Conservation (phyloP, 1,140 invertebrate genomes). For the Campoletis sonorensis region DNA sequence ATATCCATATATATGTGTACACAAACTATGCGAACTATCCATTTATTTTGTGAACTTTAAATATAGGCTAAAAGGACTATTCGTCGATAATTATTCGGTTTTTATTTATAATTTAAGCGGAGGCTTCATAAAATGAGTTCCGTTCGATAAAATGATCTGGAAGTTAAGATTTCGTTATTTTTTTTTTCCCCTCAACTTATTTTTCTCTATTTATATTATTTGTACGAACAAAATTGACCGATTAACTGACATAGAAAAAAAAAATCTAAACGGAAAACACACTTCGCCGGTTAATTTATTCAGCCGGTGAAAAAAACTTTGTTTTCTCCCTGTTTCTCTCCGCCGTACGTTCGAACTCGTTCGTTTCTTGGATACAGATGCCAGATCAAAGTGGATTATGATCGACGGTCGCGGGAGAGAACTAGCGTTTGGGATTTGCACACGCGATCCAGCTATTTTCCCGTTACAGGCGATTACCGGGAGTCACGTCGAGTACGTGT, state of each 20-base stretch:
- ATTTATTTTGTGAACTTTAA: neutral
- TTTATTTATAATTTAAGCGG: too few species aligned
- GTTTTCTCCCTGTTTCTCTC: neutral
- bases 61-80: too few species aligned
- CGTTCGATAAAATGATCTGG: too few species aligned
- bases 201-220: too few species aligned
- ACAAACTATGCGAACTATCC: neutral
- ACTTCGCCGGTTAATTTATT: neutral
- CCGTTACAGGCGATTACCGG: conserved; percentile 47
- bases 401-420: conserved; percentile 43
- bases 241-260: too few species aligned
- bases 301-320: too few species aligned
- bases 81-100: too few species aligned
- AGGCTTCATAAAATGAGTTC: too few species aligned
- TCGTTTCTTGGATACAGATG: conserved; percentile 30
- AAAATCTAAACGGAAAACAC: neutral
- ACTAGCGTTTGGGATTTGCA: conserved; percentile 34
- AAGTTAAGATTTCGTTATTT: too few species aligned
- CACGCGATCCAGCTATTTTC: conserved; percentile 56
- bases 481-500: conserved; percentile 28
- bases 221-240: too few species aligned
- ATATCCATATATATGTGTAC: neutral
- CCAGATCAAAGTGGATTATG: conserved; percentile 46
- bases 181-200: too few species aligned
- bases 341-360: neutral